phyloP scores from a whole-genome alignment of 2,113 vertebrate species.

The Capreolus pygargus region DNA sequence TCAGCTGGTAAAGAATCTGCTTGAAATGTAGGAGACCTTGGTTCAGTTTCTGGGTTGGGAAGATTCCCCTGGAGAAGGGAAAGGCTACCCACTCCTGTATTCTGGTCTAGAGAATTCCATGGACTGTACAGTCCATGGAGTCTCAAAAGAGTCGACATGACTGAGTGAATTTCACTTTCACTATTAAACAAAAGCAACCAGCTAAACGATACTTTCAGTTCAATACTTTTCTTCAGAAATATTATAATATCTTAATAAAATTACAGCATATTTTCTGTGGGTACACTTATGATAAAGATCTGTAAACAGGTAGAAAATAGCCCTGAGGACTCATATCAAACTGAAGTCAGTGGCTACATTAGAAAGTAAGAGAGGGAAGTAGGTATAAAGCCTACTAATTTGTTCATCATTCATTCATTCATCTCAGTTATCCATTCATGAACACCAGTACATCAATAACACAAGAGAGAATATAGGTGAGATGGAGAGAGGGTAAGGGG shows the following conservation, averaged over 20 bases:
- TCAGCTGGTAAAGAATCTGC: not conserved
- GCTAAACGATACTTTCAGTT: not conserved
- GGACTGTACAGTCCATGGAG: not conserved
- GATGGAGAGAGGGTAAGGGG: not conserved
- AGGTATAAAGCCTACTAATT: not conserved
- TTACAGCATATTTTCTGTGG: not conserved
- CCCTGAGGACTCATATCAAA: not conserved
- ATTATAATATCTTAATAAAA: not conserved
- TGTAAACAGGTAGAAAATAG: not conserved
- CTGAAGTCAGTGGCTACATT: not conserved
- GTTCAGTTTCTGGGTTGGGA: not conserved
- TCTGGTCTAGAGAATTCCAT: not conserved
- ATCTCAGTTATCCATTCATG: not conserved
- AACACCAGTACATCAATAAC: not conserved
- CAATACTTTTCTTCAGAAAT: not conserved
- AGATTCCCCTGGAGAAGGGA: not conserved
- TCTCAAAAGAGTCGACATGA: not conserved
- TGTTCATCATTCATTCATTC: not conserved
- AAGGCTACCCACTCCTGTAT: not conserved
- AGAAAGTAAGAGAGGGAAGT: not conserved
- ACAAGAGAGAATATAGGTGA: not conserved
- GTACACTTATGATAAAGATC: not conserved
- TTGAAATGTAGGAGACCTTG: not conserved
- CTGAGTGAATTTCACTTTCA: not conserved
- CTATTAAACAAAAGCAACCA: not conserved